Evolutionary conservation across 2,888 invertebrate genomes (phyloP).

Genomic region (Spodoptera littoralis): DNA sequence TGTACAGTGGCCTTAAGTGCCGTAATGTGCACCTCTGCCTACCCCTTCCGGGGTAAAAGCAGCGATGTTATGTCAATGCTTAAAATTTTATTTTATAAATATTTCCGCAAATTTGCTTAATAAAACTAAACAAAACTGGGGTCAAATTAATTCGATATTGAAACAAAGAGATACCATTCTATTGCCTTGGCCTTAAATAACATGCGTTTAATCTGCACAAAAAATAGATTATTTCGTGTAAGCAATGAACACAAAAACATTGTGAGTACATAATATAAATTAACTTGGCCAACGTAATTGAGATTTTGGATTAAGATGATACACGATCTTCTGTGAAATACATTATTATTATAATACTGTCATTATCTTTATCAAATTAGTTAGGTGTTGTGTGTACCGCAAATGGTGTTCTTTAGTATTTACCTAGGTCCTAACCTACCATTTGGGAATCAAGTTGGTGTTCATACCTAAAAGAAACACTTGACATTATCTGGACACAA

Average conservation of each 20-base stretch:
- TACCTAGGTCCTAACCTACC: too few relatives aligned
- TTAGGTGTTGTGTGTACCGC: neutral
- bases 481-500: too few relatives aligned
- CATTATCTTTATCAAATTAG: slow-evolving; percentile 23
- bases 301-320: slow-evolving; percentile 35
- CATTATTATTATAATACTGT: slow-evolving; percentile 12
- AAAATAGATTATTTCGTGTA: slow-evolving; percentile 39
- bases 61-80: too few relatives aligned
- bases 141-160: slow-evolving; percentile 10
- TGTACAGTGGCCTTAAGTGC: too few relatives aligned
- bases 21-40: too few relatives aligned
- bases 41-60: too few relatives aligned
- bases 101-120: too few relatives aligned
- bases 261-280: slow-evolving; percentile 21
- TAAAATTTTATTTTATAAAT: too few relatives aligned
- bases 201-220: slow-evolving; percentile 31
- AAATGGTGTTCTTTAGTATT: neutral
- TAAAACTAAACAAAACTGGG: too few relatives aligned
- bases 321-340: slow-evolving; percentile 10
- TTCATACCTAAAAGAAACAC: too few relatives aligned
- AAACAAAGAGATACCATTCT: slow-evolving; percentile 43
- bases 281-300: slow-evolving; percentile 40
- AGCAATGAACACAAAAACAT: slow-evolving; percentile 33
- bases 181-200: slow-evolving; percentile 44
- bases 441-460: neutral